phyloP scores from a whole-genome alignment of 2,888 invertebrate genomes.

The Craniophora ligustri region DNA sequence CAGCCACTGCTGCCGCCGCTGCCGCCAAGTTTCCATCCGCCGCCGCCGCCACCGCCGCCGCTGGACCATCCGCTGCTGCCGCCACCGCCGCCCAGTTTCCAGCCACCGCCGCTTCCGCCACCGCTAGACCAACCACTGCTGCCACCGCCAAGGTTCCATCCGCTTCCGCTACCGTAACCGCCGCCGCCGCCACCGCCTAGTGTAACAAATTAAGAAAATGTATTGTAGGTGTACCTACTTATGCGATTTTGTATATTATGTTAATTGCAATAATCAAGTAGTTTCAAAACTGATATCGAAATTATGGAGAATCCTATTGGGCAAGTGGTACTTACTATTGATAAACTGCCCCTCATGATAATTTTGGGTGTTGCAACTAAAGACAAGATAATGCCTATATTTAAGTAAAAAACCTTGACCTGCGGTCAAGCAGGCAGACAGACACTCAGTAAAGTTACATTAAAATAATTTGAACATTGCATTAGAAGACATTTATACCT shows the following conservation, averaged over 20 bases:
- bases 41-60: conserved; percentile 64
- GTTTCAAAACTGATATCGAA: no score
- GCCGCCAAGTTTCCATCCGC: conserved; percentile 39
- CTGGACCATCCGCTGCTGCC: conserved; percentile 49
- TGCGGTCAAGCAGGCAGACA: conserved; percentile 31
- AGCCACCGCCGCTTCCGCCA: conserved; percentile 56
- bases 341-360: neutral
- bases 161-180: conserved; percentile 43
- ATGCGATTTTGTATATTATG: no score
- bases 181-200: conserved; percentile 54
- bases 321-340: no score
- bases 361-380: conserved; percentile 15
- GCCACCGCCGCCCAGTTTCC: conserved; percentile 41
- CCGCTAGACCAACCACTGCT: conserved; percentile 57
- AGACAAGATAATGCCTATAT: conserved; percentile 16
- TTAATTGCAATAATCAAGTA: no score
- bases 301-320: no score
- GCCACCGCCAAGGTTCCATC: conserved; percentile 21
- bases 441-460: conserved; percentile 1
- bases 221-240: no score
- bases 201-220: no score
- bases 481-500: conserved; percentile 21
- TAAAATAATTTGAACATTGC: conserved; percentile 41
- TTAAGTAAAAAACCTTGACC: conserved; percentile 36
- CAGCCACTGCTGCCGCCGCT: conserved; percentile 44